Conservation (phyloP, 2,113 vertebrate species). For the Benitochromis conjunctus region DNA sequence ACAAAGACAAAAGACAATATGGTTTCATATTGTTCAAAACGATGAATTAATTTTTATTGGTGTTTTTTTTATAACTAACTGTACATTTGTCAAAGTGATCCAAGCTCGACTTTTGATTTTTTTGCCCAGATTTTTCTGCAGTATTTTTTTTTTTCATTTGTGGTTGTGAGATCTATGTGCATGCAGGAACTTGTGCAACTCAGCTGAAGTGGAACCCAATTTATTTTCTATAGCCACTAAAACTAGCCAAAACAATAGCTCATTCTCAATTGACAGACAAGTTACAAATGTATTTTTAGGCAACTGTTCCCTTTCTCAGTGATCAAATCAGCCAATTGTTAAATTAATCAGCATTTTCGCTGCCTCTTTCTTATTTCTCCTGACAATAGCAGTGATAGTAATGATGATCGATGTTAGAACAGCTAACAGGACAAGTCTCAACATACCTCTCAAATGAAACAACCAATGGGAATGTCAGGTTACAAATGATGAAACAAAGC, state of each 20-base stretch:
- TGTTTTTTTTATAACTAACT: neutral
- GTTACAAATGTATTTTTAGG: neutral
- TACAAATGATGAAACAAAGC: constrained; percentile 37
- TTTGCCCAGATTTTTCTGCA: neutral
- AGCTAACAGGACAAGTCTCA: constrained; percentile 28
- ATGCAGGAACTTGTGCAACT: neutral
- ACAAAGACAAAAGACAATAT: neutral
- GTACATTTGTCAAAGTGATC: neutral
- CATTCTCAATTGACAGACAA: neutral
- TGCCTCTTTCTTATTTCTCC: neutral
- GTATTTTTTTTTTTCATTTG: neutral
- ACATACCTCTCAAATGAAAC: constrained; percentile 10
- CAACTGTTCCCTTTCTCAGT: neutral
- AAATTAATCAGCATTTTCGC: neutral
- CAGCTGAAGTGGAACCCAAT: neutral
- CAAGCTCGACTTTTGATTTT: neutral
- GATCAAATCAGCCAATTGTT: neutral
- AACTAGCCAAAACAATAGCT: neutral
- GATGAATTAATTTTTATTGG: neutral
- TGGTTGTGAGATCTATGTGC: neutral
- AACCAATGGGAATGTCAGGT: constrained; percentile 1
- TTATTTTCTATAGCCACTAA: neutral
- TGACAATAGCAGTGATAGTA: neutral
- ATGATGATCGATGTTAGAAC: neutral
- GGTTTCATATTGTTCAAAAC: neutral